phyloP scores from a whole-genome alignment of 1,140 invertebrate genomes.

The Heliothis virescens region DNA sequence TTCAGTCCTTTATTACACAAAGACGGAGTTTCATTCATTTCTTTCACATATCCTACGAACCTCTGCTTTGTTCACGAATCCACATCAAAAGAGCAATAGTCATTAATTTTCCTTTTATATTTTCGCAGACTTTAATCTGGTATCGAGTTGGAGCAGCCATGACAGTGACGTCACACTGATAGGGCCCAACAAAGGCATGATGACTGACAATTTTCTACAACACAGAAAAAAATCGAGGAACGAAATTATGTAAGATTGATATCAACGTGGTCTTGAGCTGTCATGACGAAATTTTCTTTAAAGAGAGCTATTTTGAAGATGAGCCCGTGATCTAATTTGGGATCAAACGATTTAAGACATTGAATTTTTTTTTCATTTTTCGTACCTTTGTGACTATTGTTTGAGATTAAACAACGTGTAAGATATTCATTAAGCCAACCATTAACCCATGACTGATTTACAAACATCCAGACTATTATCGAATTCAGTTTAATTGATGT shows the following conservation, averaged over 20 bases:
- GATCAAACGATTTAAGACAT: background rate
- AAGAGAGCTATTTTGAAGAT: background rate
- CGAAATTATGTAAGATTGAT: constrained; percentile 29
- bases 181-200: constrained; percentile 2
- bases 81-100: constrained; percentile 27
- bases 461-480: no score
- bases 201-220: constrained; percentile 26
- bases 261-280: constrained; percentile 19
- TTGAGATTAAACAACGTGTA: background rate
- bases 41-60: background rate
- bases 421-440: no score
- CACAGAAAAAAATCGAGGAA: constrained; percentile 8
- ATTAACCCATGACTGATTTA: no score
- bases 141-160: constrained; percentile 11
- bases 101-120: constrained; percentile 31
- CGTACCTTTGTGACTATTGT: no score
- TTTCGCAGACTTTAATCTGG: constrained; percentile 16
- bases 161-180: background rate
- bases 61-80: background rate
- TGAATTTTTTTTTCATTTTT: no score
- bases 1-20: constrained; percentile 12
- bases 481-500: no score
- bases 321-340: background rate
- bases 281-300: background rate
- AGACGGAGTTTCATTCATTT: constrained; percentile 13